Evolutionary conservation across 2,797 vertebrate species (phyloP).

Genomic region (Selene dorsalis): DNA sequence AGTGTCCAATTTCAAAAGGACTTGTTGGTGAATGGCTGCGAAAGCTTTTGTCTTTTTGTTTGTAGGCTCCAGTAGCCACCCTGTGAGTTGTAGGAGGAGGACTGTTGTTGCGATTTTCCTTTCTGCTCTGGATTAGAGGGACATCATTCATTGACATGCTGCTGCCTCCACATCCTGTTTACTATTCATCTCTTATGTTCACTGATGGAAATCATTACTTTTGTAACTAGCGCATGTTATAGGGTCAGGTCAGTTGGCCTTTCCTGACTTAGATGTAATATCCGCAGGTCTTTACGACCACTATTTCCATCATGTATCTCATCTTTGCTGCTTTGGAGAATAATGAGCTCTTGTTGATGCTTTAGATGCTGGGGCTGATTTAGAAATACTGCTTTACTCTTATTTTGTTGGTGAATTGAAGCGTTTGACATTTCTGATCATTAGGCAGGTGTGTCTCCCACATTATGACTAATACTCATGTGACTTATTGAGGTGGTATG

Average conservation of each 20-base stretch:
- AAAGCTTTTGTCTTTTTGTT: constrained; percentile 12
- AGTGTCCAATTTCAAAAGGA: background rate
- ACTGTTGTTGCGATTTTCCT: constrained; percentile 1
- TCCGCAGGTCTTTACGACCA: background rate
- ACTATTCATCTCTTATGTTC: constrained; percentile 2
- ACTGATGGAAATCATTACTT: background rate
- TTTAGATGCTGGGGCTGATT: background rate
- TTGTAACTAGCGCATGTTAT: background rate
- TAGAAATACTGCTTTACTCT: background rate
- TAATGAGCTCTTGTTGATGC: background rate
- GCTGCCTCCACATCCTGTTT: constrained; percentile 15
- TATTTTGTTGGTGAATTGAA: background rate
- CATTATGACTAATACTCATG: background rate
- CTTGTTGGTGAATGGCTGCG: background rate
- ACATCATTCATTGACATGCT: constrained; percentile 10
- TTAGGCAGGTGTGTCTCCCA: background rate
- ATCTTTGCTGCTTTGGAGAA: background rate
- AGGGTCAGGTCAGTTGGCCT: background rate
- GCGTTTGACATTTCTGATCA: background rate
- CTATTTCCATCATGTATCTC: background rate
- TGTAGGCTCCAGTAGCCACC: background rate
- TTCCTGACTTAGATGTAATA: background rate
- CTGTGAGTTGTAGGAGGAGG: background rate
- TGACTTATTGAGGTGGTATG: background rate
- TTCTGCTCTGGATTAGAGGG: constrained; percentile 15